These are phyloP conservation scores for Polyommatus iphigenia DNA, from an alignment of 2,888 invertebrate species.

Conservation along the genomic window DNA sequence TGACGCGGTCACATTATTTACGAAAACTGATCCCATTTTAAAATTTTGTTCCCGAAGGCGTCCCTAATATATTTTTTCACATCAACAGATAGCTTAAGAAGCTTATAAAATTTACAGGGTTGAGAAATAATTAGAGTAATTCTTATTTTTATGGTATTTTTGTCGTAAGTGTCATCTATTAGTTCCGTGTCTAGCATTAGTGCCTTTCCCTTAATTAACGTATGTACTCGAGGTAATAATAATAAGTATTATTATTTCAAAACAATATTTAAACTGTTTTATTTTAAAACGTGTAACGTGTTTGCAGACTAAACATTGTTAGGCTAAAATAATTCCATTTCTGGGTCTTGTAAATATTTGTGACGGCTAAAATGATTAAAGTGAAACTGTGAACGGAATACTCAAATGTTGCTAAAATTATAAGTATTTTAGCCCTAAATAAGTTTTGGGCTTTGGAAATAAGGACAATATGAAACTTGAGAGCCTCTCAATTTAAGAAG, in stretches of 20 bases:
- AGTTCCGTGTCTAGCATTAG: too few species aligned
- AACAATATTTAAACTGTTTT: not conserved
- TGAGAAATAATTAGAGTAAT: too few species aligned
- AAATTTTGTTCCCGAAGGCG: too few species aligned
- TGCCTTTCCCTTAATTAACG: too few species aligned
- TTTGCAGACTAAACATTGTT: not conserved
- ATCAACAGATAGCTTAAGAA: too few species aligned
- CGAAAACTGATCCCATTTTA: too few species aligned
- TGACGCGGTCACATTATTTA: too few species aligned
- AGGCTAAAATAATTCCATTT: constrained; percentile 5
- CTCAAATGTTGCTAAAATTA: not conserved
- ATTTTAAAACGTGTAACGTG: not conserved
- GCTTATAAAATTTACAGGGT: too few species aligned
- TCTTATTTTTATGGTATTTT: too few species aligned
- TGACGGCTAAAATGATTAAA: not conserved
- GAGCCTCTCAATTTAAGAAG: not conserved
- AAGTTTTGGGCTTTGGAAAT: not conserved
- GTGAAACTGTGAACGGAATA: not conserved
- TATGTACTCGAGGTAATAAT: not conserved
- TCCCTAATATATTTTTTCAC: too few species aligned
- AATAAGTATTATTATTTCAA: not conserved
- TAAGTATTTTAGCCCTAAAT: too few species aligned
- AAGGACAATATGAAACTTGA: not conserved
- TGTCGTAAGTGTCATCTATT: too few species aligned
- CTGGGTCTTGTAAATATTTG: constrained; percentile 1